Base-by-base conservation (phyloP, 1,140 invertebrate genomes). In the Rhagoletis pomonella region DNA sequence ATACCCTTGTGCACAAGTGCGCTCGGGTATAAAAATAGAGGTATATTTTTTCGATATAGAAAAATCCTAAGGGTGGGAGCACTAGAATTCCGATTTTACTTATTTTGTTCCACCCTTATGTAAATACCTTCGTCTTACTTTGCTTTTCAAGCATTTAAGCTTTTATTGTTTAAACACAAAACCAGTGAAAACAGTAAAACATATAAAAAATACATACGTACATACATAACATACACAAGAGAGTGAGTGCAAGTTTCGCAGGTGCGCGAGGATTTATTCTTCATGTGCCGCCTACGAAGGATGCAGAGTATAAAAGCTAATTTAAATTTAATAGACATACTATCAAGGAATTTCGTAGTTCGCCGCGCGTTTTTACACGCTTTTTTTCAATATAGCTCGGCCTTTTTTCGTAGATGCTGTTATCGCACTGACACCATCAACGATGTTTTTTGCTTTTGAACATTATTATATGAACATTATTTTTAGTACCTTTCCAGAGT, bases 281-380 rank as follows among this genome's bases (percentile, higher is more conserved):
- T 10, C 29, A 29, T 29, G 29, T 0, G 29, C 5, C 3, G 1
- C 44, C 6, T 17, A 6, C 14, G 19, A 2, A 47, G n/a, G 44
- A 50, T 19, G 50, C 4, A 6, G 44, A 3, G 73, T 14, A 19
- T 58, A 55, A 81, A 58, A 29, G 19, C 73, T 81, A 81, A 81
- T 81, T 81, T 81, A 55, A 81, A 81, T 81, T 81, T 81, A 58
- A 81, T 58, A 73, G 67, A 47, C 42, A 47, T 14, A 42, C 39
- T 73, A 39, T 73, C 67, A 73, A 47, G 67, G 67, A 39, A 47
- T 47, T 55, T 73, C 67, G 14, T 4, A 1, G 3, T 2, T 55
- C 10, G 50, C 5, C 10, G 3, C 5, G 50, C 50, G 67, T 62
- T 17, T 62, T 62, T 62, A 29, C 29, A 29, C 29, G 17, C 12